Evolutionary conservation across 2,113 vertebrate species (phyloP).

Genomic region (Pedetes capensis): DNA sequence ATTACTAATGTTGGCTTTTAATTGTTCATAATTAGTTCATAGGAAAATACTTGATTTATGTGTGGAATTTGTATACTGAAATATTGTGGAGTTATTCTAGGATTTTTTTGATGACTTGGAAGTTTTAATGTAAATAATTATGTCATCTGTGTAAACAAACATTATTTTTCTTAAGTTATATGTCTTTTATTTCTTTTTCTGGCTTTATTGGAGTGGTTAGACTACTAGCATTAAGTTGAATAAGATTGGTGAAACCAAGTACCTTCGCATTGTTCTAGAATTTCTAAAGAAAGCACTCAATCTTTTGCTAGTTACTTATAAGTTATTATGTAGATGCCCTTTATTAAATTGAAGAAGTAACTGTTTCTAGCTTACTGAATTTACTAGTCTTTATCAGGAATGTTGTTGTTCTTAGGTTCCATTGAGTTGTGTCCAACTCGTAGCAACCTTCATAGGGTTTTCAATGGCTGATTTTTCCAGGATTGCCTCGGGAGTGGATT

Average conservation of each 20-base stretch:
- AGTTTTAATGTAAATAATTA: no score
- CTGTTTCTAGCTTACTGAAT: not conserved
- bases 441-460: no score
- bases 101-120: not conserved
- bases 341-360: not conserved
- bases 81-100: not conserved
- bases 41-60: not conserved
- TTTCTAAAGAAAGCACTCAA: not conserved
- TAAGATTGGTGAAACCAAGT: not conserved
- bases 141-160: no score
- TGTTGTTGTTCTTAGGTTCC: no score
- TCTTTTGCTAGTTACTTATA: not conserved
- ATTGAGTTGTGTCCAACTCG: no score
- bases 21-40: not conserved
- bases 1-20: not conserved
- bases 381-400: not conserved
- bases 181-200: no score
- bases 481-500: no score
- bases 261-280: not conserved
- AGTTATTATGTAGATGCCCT: not conserved
- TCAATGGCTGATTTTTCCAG: no score
- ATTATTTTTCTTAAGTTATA: not conserved
- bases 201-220: not conserved
- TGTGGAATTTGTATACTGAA: not conserved
- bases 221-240: not conserved